Conservation (phyloP, 2,888 invertebrate genomes). For the Gnatocerus cornutus region DNA sequence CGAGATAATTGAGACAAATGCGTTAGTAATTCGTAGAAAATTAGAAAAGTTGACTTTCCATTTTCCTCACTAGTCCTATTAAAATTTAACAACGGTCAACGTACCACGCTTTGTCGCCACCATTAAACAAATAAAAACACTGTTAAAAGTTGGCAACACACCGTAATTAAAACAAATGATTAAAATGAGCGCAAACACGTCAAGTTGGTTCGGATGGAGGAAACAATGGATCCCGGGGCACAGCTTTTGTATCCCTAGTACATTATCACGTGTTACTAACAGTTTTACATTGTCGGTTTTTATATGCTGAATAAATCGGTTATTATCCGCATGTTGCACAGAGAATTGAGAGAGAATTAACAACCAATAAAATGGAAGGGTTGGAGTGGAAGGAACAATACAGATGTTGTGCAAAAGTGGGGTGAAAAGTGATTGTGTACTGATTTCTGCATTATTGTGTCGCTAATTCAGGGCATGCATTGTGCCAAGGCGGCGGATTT, state of each 20-base stretch:
- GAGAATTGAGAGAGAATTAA: conserved; percentile 30
- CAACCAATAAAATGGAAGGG: conserved; percentile 17
- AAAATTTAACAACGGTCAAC: too few species aligned
- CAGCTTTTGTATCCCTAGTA: conserved; percentile 27
- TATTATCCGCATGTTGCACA: conserved; percentile 25
- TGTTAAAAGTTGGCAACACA: conserved; percentile 38
- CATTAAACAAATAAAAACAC: conserved; percentile 42
- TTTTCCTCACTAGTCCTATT: too few species aligned
- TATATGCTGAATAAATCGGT: conserved; percentile 22
- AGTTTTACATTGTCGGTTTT: conserved; percentile 33
- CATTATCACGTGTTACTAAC: conserved; percentile 40
- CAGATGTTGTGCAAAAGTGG: too few species aligned
- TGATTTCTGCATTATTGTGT: too few species aligned
- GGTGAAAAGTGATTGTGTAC: too few species aligned
- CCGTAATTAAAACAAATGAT: conserved; percentile 46
- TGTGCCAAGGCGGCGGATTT: too few species aligned
- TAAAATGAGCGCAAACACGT: conserved; percentile 40
- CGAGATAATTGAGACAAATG: not conserved
- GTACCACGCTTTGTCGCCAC: conserved; percentile 15
- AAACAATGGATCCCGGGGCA: conserved; percentile 32
- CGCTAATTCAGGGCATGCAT: too few species aligned
- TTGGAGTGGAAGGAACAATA: not conserved
- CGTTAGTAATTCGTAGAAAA: too few species aligned
- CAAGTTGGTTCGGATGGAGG: conserved; percentile 26
- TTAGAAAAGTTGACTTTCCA: too few species aligned